Conservation (phyloP, 1,140 invertebrate genomes). For the Drosophila pandora region DNA sequence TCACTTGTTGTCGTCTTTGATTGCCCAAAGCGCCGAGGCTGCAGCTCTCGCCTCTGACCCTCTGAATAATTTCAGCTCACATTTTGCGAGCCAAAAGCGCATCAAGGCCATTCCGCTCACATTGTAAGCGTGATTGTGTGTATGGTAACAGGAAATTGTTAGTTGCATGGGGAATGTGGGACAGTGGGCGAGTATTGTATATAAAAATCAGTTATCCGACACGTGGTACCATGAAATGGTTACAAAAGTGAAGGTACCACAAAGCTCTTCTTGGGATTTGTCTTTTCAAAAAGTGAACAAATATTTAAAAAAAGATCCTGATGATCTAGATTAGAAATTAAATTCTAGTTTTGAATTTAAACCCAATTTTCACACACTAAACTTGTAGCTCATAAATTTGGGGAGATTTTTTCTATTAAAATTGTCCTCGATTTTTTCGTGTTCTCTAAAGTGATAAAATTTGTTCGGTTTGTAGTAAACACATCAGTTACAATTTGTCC, state of each 20-base stretch:
- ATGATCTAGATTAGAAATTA: too few relatives aligned
- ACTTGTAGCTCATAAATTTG: neutral
- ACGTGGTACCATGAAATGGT: neutral
- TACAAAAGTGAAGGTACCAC: neutral
- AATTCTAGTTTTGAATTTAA: too few relatives aligned
- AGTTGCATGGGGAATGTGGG: conserved; percentile 34
- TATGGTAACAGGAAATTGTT: conserved; percentile 52
- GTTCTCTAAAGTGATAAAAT: neutral
- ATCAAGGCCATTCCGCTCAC: conserved; percentile 43
- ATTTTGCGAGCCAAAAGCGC: conserved; percentile 68
- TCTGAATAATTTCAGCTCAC: conserved; percentile 73
- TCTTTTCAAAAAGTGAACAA: neutral
- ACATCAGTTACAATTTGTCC: conserved; percentile 6
- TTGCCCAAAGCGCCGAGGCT: conserved; percentile 50
- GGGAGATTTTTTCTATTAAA: neutral
- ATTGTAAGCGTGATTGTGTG: conserved; percentile 36
- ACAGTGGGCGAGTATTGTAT: conserved; percentile 13
- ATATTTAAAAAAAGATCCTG: neutral
- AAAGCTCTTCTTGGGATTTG: neutral
- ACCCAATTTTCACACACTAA: neutral
- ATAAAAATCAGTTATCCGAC: conserved; percentile 5
- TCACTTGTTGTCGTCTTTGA: conserved; percentile 63
- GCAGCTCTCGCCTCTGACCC: conserved; percentile 36
- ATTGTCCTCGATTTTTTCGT: neutral
- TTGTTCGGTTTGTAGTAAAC: neutral